Conservation (phyloP, 2,797 vertebrate species). For the Vireo griseus region DNA sequence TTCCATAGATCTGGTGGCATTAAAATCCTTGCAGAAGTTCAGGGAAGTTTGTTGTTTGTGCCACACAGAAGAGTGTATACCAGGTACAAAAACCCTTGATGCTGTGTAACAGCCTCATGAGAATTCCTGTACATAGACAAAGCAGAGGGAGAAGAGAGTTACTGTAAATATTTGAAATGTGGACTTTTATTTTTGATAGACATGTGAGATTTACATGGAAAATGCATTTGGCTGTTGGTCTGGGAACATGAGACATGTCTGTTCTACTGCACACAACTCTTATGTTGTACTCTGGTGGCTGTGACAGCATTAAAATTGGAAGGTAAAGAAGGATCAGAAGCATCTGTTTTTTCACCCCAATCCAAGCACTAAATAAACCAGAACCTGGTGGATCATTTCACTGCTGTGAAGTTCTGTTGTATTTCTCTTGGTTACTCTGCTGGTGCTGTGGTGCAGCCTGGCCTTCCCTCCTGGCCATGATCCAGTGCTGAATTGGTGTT, state of each 20-base stretch:
- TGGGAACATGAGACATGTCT: neutral
- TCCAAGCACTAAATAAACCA: neutral
- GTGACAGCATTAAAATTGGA: neutral
- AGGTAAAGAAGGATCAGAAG: neutral
- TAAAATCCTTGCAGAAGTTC: neutral
- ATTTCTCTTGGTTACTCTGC: neutral
- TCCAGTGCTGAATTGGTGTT: neutral
- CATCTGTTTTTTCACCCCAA: neutral
- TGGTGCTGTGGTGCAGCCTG: neutral
- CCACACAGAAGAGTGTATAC: too few species aligned
- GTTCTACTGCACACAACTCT: accelerated
- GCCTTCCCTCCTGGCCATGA: neutral
- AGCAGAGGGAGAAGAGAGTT: neutral
- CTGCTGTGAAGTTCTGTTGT: neutral
- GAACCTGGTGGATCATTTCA: accelerated
- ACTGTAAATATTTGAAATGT: neutral
- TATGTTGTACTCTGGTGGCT: neutral
- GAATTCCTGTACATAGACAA: neutral
- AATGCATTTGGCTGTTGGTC: neutral
- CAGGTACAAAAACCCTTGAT: neutral
- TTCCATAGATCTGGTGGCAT: neutral
- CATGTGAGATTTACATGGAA: neutral
- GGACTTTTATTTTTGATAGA: neutral
- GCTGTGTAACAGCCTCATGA: neutral
- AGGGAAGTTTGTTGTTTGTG: neutral